Evolutionary conservation across 2,888 invertebrate genomes (phyloP).

Genomic region (Acleris cristana): DNA sequence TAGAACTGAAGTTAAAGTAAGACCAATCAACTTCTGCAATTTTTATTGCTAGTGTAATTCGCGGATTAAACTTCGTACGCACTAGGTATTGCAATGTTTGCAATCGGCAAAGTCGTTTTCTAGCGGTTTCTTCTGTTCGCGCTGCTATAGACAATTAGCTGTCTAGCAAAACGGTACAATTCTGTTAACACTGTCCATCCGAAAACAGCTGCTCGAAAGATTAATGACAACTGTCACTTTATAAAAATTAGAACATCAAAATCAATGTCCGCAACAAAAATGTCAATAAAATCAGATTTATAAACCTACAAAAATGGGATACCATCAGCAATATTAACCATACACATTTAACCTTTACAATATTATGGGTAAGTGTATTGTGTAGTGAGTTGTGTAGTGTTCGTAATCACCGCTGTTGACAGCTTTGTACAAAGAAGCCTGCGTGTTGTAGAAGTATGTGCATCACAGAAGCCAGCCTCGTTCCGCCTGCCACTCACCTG

Average conservation of each 20-base stretch:
- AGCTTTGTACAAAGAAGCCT: constrained; percentile 77
- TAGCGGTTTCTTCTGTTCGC: no score
- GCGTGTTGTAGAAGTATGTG: constrained; percentile 39
- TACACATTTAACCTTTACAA: constrained; percentile 41
- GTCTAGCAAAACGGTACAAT: neutral
- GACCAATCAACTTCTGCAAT: no score
- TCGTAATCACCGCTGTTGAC: constrained; percentile 54
- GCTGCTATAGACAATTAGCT: no score
- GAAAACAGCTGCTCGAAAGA: constrained; percentile 41
- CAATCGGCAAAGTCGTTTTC: no score
- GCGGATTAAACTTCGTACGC: no score
- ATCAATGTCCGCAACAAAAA: constrained; percentile 52
- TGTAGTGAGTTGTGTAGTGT: constrained; percentile 43
- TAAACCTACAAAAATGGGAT: constrained; percentile 45
- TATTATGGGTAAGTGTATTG: constrained; percentile 69
- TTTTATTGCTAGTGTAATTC: no score
- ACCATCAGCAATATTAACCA: constrained; percentile 38
- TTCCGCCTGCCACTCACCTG: constrained; percentile 61
- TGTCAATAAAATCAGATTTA: constrained; percentile 48
- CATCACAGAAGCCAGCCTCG: constrained; percentile 60
- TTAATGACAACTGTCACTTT: constrained; percentile 50
- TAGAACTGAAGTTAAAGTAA: no score
- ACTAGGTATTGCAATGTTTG: no score
- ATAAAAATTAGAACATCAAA: constrained; percentile 74
- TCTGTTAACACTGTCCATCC: constrained; percentile 40